These are phyloP conservation scores for Sesamia nonagrioides DNA, from an alignment of 1,140 invertebrate species.

Conservation along the genomic window DNA sequence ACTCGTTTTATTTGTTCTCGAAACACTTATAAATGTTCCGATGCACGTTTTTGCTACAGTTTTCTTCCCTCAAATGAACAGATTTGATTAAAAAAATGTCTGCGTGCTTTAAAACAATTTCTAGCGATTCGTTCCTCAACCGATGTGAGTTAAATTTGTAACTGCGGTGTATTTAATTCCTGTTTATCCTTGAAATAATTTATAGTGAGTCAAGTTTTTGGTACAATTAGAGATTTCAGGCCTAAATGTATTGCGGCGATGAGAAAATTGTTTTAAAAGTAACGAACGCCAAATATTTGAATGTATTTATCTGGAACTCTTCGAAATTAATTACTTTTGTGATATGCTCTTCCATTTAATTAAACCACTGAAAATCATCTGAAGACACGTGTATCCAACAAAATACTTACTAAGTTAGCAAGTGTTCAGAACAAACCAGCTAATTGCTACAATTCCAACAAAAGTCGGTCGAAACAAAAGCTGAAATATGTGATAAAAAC, in stretches of 20 bases:
- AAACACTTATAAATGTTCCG: slow-evolving; percentile 34
- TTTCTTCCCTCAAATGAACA: not conserved
- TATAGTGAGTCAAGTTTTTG: slow-evolving; percentile 26
- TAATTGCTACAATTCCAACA: slow-evolving; percentile 3
- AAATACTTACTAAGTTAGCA: no score
- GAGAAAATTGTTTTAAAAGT: not conserved
- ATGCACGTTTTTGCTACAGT: slow-evolving; percentile 19
- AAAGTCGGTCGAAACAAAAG: slow-evolving; percentile 19
- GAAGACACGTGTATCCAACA: not conserved
- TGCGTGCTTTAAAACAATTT: slow-evolving; percentile 38
- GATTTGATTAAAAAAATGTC: slow-evolving; percentile 22
- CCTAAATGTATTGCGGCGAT: not conserved
- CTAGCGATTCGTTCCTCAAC: slow-evolving; percentile 34
- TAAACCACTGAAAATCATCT: not conserved
- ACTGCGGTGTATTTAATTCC: slow-evolving; percentile 7
- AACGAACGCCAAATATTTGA: slow-evolving; percentile 31
- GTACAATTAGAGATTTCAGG: slow-evolving; percentile 35
- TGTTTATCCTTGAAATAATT: slow-evolving; percentile 45
- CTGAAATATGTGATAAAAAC: slow-evolving; percentile 11
- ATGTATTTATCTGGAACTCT: not conserved
- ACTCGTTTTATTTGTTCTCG: slow-evolving; percentile 35
- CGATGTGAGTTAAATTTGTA: slow-evolving; percentile 41
- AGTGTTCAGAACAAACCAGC: not conserved
- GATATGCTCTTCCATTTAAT: not conserved
- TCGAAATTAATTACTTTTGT: not conserved